phyloP scores from a whole-genome alignment of 2,797 vertebrate genomes.

The Lophius americanus region DNA sequence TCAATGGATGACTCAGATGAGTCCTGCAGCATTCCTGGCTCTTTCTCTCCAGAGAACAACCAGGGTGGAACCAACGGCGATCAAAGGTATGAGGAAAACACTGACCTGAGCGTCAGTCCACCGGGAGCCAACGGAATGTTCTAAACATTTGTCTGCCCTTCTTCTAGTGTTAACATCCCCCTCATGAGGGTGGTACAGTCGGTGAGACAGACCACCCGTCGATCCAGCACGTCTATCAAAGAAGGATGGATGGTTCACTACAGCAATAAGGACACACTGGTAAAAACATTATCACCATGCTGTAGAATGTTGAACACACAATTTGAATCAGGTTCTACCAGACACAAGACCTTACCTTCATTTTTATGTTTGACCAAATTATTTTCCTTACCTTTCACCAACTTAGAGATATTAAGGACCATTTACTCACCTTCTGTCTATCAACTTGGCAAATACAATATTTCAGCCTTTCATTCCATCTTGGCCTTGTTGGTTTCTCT shows the following conservation, averaged over 20 bases:
- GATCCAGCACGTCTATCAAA: constrained; percentile 90
- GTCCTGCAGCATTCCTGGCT: constrained; percentile 86
- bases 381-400: constrained; percentile 17
- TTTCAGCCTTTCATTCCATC: no score
- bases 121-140: no score
- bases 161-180: constrained; percentile 86
- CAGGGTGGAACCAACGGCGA: constrained; percentile 83
- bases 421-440: background rate
- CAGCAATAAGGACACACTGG: constrained; percentile 93
- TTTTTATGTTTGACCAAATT: constrained; percentile 13
- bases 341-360: background rate
- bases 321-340: background rate
- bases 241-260: constrained; percentile 96
- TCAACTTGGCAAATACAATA: no score
- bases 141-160: background rate
- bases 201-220: constrained; percentile 89
- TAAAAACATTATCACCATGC: constrained; percentile 57
- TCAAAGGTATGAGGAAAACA: constrained; percentile 78
- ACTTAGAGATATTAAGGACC: background rate
- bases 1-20: constrained; percentile 87
- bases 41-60: constrained; percentile 86
- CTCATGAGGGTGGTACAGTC: constrained; percentile 95
- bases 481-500: no score
- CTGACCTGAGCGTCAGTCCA: background rate
- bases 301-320: no score